phyloP scores from a whole-genome alignment of 2,113 vertebrate genomes.

The Hemichromis elongatus region DNA sequence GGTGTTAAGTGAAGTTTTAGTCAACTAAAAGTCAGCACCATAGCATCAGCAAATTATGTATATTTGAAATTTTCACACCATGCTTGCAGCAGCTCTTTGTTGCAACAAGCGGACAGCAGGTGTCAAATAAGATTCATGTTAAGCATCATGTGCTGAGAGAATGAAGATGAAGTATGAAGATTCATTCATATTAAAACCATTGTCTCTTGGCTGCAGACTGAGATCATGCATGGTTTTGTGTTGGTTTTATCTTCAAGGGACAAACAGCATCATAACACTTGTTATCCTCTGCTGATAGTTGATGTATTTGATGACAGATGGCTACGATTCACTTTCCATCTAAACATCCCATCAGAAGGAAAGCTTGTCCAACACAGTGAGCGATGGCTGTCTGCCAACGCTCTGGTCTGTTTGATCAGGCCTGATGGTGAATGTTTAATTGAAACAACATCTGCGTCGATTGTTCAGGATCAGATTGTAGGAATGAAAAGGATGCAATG shows the following conservation, averaged over 20 bases:
- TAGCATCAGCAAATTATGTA: not conserved
- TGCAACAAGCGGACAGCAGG: not conserved
- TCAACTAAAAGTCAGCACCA: not conserved
- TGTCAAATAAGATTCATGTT: not conserved
- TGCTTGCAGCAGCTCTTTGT: not conserved
- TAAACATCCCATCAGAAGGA: not conserved
- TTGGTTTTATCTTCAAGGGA: not conserved
- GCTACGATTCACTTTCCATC: not conserved
- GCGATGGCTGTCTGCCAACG: not conserved
- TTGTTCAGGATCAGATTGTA: conserved; percentile 26
- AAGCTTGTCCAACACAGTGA: not conserved
- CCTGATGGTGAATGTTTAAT: conserved; percentile 28
- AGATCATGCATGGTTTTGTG: not conserved
- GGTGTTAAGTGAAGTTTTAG: not conserved
- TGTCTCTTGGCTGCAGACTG: not conserved
- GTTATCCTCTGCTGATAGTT: not conserved
- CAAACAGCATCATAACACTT: not conserved
- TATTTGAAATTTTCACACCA: not conserved
- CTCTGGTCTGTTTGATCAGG: not conserved
- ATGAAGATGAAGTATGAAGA: not conserved
- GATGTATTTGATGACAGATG: not conserved
- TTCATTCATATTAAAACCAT: not conserved
- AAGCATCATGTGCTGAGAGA: not conserved
- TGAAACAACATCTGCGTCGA: conserved; percentile 16
- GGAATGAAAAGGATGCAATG: not conserved